Base-by-base conservation (phyloP, 2,888 invertebrate genomes). In the Pyrochroa serraticornis region DNA sequence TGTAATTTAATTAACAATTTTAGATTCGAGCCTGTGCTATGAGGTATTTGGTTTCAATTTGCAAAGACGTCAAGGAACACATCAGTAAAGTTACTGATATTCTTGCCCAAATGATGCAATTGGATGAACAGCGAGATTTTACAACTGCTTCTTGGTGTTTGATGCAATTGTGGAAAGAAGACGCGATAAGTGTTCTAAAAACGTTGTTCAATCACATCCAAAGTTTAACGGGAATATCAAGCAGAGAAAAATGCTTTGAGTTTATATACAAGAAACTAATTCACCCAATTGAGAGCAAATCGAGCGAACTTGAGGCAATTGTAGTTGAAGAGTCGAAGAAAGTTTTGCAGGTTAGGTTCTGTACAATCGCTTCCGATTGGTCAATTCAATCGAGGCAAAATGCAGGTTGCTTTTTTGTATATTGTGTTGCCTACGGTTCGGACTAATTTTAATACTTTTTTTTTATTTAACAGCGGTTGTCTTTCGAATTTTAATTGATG, bases 21-120 rank as follows among this genome's bases (percentile, higher is more conserved):
- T 75, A 95, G 95, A 95, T 95, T 71, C 85, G 96, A 12, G 95
- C 95, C 73, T 94, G 94, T 82, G 96, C 95, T 8, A 95, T 96
- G 66, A 95, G 94, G 80, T 92, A 93, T 75, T 82, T 98, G 60
- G 94, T 96, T 7, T 83, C 86, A 37, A 82, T 97, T 56, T 96
- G 95, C 74, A 92, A 92, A 78, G 93, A 91, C 66, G 88, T 87
- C 57, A 90, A 90, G 65, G 91, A 91, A 64, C 89, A 92, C 73
- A 88, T 95, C 0, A 85, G 88, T 33, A 90, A 91, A 78, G 91
- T 97, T 70, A 92, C 95, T 7, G 95, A 96, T 77, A 93, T 97
- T 61, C 82, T 97, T 58, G 91, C 93, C 3, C 97, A 98, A 76
- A 82, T 98, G 38, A 81, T 97, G 55, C 92, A 93, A 75, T 87